Percentiles rank a stretch among this genome's conserved stretches.
Conservation (phyloP, 2,113 vertebrate species). For the Ciconia maguari region DNA sequence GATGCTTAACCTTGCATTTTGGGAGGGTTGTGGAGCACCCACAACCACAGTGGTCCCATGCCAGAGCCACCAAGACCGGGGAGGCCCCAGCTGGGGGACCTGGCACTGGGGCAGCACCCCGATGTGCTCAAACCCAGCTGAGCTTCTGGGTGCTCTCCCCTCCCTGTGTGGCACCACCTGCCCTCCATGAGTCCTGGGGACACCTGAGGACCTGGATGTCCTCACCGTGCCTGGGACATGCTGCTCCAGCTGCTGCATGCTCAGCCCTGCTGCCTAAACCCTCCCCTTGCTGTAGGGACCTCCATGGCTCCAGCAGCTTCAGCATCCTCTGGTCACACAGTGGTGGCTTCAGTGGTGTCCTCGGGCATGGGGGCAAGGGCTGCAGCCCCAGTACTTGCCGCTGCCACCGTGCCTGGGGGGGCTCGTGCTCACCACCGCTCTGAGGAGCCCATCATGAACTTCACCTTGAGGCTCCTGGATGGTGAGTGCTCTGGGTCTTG, state of each 20-base stretch:
- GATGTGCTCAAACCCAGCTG: not conserved
- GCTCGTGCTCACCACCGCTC: rapidly evolving
- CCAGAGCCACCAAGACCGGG: not conserved
- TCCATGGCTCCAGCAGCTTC: not conserved
- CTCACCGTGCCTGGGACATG: not conserved
- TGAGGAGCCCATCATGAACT: not conserved
- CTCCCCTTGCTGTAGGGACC: not conserved
- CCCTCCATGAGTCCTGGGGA: rapidly evolving
- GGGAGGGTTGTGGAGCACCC: not conserved
- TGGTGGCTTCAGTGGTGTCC: not conserved
- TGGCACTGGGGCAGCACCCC: not conserved
- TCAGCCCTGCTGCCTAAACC: not conserved
- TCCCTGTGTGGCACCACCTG: not conserved
- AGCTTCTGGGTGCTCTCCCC: not conserved
- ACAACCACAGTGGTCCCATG: rapidly evolving
- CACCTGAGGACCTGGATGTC: not conserved
- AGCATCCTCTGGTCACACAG: rapidly evolving
- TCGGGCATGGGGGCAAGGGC: not conserved
- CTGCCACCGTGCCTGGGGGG: rapidly evolving
- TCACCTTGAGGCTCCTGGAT: constrained; percentile 23
- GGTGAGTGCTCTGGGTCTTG: not conserved
- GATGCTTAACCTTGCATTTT: not conserved
- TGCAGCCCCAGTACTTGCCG: not conserved
- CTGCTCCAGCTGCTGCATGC: not conserved
- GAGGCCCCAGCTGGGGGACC: not conserved